A percentile compares a stretch with the other conserved stretches of the same genome.
These are phyloP conservation scores for roundworm (Caenorhabditis elegans) DNA, from an alignment of 1,140 invertebrate genomes.

Conservation along the genomic window DNA sequence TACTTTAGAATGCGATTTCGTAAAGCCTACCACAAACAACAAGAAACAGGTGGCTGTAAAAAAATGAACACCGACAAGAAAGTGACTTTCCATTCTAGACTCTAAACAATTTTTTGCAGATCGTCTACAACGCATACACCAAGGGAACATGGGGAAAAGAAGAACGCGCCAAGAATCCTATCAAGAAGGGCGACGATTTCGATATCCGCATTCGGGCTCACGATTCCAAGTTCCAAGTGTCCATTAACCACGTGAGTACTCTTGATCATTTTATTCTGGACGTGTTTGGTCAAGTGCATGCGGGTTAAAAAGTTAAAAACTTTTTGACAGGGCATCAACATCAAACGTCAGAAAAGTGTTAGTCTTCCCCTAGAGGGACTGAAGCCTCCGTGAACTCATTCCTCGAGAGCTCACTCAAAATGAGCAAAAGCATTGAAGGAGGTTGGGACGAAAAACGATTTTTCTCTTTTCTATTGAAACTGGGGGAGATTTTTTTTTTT, in stretches of 20 bases:
- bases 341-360: slow-evolving; percentile 8
- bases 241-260: slow-evolving; percentile 30
- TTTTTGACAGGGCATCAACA: slow-evolving; percentile 20
- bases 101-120: slow-evolving; percentile 29
- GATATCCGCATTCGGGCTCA: slow-evolving; percentile 50
- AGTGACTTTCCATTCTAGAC: no score
- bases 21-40: no score
- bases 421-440: no score
- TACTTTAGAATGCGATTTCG: no score
- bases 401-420: background rate
- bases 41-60: no score
- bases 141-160: slow-evolving; percentile 50
- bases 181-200: slow-evolving; percentile 49
- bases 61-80: no score
- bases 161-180: slow-evolving; percentile 42
- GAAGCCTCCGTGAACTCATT: background rate
- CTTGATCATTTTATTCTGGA: background rate
- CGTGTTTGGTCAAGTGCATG: background rate
- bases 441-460: no score
- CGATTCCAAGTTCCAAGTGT: slow-evolving; percentile 47
- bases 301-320: background rate
- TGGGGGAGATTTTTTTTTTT: background rate
- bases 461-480: background rate
- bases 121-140: slow-evolving; percentile 49
- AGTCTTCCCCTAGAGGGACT: background rate